Conservation (phyloP, 2,888 invertebrate species). For the Eupeodes luniger region DNA sequence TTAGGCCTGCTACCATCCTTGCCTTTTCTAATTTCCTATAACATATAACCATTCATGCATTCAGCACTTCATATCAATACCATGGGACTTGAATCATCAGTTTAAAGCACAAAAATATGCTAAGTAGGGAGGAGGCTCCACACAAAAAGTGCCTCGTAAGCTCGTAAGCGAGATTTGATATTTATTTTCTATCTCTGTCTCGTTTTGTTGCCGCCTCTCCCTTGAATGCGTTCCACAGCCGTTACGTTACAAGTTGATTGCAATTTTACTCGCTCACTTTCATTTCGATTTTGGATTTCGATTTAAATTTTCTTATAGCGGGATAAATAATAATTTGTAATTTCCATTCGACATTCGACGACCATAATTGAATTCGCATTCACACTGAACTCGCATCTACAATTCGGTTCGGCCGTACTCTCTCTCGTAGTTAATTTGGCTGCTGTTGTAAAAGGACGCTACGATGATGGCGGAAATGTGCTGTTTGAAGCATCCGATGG, state of each 20-base stretch:
- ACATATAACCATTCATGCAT: conserved; percentile 37
- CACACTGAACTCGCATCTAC: conserved; percentile 19
- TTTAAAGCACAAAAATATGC: conserved; percentile 18
- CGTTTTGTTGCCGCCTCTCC: conserved; percentile 29
- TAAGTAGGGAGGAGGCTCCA: not conserved
- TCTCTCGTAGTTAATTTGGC: not conserved
- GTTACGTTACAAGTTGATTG: conserved; percentile 47
- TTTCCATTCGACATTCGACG: conserved; percentile 70
- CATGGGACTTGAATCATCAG: not conserved
- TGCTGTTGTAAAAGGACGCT: conserved; percentile 29
- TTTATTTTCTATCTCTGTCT: conserved; percentile 69
- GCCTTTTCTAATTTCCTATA: conserved; percentile 60
- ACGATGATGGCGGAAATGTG: conserved; percentile 50
- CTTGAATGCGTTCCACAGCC: conserved; percentile 21
- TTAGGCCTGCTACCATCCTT: conserved; percentile 11
- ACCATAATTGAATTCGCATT: conserved; percentile 74
- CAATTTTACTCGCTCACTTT: conserved; percentile 59
- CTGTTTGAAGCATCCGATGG: conserved; percentile 71
- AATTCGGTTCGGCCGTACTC: conserved; percentile 23
- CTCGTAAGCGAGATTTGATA: conserved; percentile 54
- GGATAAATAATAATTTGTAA: conserved; percentile 67
- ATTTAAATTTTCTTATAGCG: conserved; percentile 71
- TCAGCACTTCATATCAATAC: not conserved
- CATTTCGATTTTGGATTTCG: conserved; percentile 62
- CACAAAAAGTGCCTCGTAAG: conserved; percentile 33